Evolutionary conservation across 37 sponge, comb jelly and placozoan genomes (phyloP), one percentile per base, ranked within the genome.

Genomic region (Tethya wilhelma): DNA sequence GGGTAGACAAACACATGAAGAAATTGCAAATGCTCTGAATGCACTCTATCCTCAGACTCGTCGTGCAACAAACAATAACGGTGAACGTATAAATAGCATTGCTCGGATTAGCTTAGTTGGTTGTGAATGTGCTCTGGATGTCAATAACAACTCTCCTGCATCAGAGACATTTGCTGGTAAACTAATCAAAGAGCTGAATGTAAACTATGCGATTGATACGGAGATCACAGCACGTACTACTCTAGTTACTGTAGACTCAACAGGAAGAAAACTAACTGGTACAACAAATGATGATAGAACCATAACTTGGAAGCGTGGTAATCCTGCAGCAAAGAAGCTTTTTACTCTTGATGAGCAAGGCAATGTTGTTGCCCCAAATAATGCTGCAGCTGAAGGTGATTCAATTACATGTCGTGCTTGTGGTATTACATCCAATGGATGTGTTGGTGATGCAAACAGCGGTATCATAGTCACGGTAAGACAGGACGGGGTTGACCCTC

Each of bases 211-310:
- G 7, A 68, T 39, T 68, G 43, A 73, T 5, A 46, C 74, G 12
- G 7, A n/a, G 7, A 28, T 73, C 28, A 73, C 56, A 14, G 53
- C 39, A 37, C 12, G 56, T 9, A 29, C 74, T 28, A 32, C 74
- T 17, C 56, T 73, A 7, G 74, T 73, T 29, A 30, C 23, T 73
- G 74, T 73, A 26, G 74, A 73, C 39, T 55, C 55, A 29, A 44
- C 33, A 17, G 74, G 74, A 7, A 44, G 56, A 17, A 73, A 73
- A 32, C 31, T 73, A 8, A 73, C 74, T 19, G 56, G 74, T 55
- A 26, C 11, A 17, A 34, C 14, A 9, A 38, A 69, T 38, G 8
- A 29, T 17, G 57, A 73, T 53, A 20, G 56, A 73, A 49, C 55
- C 17, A 73, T 73, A 6, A 30, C 9, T 4, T 73, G 74, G 74